These are phyloP conservation scores for Altica lythri DNA, from an alignment of 2,888 invertebrate genomes.

Conservation along the genomic window DNA sequence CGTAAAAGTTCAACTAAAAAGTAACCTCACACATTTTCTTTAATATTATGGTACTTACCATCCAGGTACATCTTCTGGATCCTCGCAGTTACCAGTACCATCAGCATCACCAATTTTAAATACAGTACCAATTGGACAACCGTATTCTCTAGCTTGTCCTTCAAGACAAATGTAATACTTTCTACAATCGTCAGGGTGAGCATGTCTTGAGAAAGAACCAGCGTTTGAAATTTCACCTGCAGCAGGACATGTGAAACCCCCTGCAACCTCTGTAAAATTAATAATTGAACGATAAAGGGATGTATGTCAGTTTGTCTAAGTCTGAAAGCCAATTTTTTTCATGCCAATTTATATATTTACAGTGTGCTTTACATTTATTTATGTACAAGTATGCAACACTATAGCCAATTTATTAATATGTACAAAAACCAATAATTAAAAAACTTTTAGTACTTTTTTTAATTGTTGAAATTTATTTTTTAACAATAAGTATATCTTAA, in stretches of 20 bases:
- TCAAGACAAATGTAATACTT: conserved; percentile 95
- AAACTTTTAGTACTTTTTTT: too few species aligned
- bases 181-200: conserved; percentile 92
- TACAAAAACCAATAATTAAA: too few species aligned
- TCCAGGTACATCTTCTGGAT: conserved; percentile 94
- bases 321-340: conserved; percentile 34
- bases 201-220: conserved; percentile 92
- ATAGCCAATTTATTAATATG: too few species aligned
- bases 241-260: conserved; percentile 85
- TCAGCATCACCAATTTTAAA: conserved; percentile 92
- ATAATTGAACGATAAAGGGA: conserved; percentile 27
- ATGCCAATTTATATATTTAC: conserved; percentile 9
- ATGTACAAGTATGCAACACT: too few species aligned
- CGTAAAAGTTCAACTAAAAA: too few species aligned
- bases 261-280: conserved; percentile 77
- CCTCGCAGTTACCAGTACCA: conserved; percentile 91
- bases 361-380: neutral
- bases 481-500: too few species aligned
- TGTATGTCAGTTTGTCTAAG: conserved; percentile 35
- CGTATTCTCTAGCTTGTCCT: conserved; percentile 90
- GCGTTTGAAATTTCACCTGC: conserved; percentile 80
- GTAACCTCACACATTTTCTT: too few species aligned
- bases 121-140: conserved; percentile 93
- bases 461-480: too few species aligned
- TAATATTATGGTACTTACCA: too few species aligned